Evolutionary conservation across 2,797 vertebrate genomes (phyloP).

Genomic region (Euphonia xanthogaster): DNA sequence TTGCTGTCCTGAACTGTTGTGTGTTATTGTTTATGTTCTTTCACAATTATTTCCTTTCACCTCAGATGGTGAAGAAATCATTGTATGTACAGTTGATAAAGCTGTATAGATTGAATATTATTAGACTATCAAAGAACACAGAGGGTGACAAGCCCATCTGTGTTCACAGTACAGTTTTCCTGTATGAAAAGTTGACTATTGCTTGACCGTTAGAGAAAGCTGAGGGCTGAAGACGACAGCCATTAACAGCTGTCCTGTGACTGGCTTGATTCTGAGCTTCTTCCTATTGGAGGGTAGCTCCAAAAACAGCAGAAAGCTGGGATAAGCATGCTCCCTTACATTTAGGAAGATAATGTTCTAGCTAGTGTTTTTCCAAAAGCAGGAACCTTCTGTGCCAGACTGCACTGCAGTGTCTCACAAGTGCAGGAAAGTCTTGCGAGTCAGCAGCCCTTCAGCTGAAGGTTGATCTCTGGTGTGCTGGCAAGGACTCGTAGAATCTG

Average conservation of each 20-base stretch:
- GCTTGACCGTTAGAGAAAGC: background rate
- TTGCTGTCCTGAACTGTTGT: slow-evolving; percentile 22
- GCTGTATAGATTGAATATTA: background rate
- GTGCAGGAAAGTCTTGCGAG: slow-evolving; percentile 8
- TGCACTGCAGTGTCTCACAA: slow-evolving; percentile 30
- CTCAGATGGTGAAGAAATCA: slow-evolving; percentile 18
- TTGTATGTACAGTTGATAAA: background rate
- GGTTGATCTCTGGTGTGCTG: slow-evolving; percentile 13
- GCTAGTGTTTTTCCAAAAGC: slow-evolving; percentile 19
- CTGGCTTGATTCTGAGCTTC: background rate
- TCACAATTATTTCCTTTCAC: slow-evolving; percentile 32
- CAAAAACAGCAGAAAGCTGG: slow-evolving; percentile 2
- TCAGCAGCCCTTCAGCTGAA: slow-evolving; percentile 24
- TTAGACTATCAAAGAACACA: background rate
- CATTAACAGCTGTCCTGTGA: background rate
- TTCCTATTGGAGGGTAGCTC: background rate
- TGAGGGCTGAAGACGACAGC: background rate
- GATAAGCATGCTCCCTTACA: background rate
- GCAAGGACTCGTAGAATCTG: background rate
- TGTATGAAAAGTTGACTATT: background rate
- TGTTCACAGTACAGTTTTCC: slow-evolving; percentile 1
- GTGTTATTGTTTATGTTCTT: slow-evolving; percentile 29
- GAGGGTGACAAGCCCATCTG: slow-evolving; percentile 2
- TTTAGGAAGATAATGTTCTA: background rate
- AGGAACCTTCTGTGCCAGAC: slow-evolving; percentile 45